Conservation (phyloP, 2,113 vertebrate species). For the Mobula hypostoma region DNA sequence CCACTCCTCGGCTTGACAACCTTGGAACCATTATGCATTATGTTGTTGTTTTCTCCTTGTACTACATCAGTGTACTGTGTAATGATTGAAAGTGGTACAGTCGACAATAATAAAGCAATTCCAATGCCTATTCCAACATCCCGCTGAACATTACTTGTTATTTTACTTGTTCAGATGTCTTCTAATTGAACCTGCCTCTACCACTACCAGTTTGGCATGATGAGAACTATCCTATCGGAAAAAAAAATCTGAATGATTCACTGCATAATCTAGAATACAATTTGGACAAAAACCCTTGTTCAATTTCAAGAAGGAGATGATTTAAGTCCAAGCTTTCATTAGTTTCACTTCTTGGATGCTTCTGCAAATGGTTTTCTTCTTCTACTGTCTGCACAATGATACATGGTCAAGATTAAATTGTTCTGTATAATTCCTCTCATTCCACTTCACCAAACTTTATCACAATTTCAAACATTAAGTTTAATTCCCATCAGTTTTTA, state of each 20-base stretch:
- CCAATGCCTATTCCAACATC: too few species aligned
- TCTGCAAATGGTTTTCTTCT: background rate
- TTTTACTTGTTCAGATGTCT: too few species aligned
- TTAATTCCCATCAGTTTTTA: constrained; percentile 26
- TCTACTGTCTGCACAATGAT: background rate
- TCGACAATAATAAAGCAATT: too few species aligned
- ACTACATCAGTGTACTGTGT: too few species aligned
- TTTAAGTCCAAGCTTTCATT: background rate
- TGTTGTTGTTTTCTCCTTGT: too few species aligned
- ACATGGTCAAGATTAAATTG: background rate
- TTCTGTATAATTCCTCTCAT: background rate
- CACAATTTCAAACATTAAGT: constrained; percentile 6
- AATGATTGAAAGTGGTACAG: too few species aligned
- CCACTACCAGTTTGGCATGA: background rate
- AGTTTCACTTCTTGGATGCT: background rate
- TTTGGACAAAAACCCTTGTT: background rate
- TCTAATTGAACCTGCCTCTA: too few species aligned
- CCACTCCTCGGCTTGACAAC: too few species aligned
- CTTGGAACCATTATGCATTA: too few species aligned
- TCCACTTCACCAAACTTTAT: background rate
- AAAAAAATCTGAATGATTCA: background rate
- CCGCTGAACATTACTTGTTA: too few species aligned
- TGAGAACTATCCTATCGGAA: background rate
- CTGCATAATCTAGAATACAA: background rate
- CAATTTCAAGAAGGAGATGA: background rate